Evolutionary conservation across 1,140 invertebrate genomes (phyloP), one percentile per base, ranked within the genome.

Genomic region (Drosophila pseudoananassae): DNA sequence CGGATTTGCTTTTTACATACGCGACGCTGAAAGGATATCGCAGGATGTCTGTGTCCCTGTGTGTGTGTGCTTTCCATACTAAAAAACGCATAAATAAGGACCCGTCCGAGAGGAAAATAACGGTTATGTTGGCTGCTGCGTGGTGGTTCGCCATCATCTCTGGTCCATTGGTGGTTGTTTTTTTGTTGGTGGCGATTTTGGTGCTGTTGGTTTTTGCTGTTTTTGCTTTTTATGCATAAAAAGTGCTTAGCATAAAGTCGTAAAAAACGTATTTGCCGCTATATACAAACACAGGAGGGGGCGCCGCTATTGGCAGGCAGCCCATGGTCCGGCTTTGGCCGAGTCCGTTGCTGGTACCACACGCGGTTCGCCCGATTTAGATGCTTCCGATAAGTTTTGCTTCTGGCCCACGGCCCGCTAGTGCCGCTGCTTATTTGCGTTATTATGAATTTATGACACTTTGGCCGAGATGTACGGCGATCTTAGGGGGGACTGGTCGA

Each of bases 381-480:
- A 83, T 83, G 56, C 76, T 54, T 63, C 50, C 76, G 80, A 83
- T 83, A 83, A 83, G 80, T 84, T 84, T 70, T 70, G 50, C 53
- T 53, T 59, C 33, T 54, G 40, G 40, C 15, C 38, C 20, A 20
- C 31, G 31, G 8, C 8, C 15, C 53, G 51, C 45, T 70, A 60
- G 73, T 73, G 51, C 72, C 74, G 83, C 71, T 82, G 83, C 83
- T 87, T 87, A 87, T 87, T 87, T 87, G 83, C 83, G 83, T 87
- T 87, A 88, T 87, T 87, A 87, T 87, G 83, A 87, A 87, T 87
- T 87, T 87, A 87, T 87, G 83, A 87, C 83, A 87, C 83, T 87
- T 87, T 77, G 45, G 25, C 33, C 61, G 50, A 55, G 46, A 78
- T 74, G 73, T 82, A 80, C 70, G 82, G 47, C 53, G 31, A 50